Evolutionary conservation across 2,888 invertebrate genomes (phyloP).

Genomic region (Lithophane ornitopus): DNA sequence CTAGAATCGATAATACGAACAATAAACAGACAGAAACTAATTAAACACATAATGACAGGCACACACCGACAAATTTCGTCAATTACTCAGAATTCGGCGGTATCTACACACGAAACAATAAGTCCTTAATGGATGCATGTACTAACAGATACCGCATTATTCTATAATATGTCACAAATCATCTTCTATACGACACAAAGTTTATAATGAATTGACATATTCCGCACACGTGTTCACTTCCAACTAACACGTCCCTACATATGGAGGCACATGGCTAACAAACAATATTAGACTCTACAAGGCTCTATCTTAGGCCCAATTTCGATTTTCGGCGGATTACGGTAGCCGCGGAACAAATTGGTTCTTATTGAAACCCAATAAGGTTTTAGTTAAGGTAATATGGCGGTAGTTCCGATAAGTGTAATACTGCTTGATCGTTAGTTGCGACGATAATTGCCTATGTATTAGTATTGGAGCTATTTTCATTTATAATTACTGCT

Average conservation of each 20-base stretch:
- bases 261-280: constrained; percentile 44
- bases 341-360: constrained; percentile 66
- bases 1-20: constrained; percentile 74
- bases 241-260: constrained; percentile 71
- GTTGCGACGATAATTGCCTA: constrained; percentile 69
- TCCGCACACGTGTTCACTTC: constrained; percentile 85
- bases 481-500: constrained; percentile 63
- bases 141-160: constrained; percentile 87
- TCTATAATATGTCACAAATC: constrained; percentile 90
- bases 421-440: constrained; percentile 72
- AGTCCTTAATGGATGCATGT: constrained; percentile 82
- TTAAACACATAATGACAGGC: constrained; percentile 77
- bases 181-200: constrained; percentile 87
- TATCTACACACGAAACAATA: constrained; percentile 82
- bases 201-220: constrained; percentile 90
- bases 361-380: constrained; percentile 71
- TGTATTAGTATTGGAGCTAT: constrained; percentile 61
- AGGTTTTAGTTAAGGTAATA: constrained; percentile 65
- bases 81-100: constrained; percentile 84
- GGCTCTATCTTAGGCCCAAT: constrained; percentile 28
- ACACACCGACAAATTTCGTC: constrained; percentile 79
- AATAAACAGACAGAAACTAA: constrained; percentile 78
- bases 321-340: constrained; percentile 28
- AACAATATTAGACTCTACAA: constrained; percentile 65
- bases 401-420: constrained; percentile 69